Evolutionary conservation across 2,888 invertebrate species (phyloP).

Genomic region (Leptinotarsa haldemani): DNA sequence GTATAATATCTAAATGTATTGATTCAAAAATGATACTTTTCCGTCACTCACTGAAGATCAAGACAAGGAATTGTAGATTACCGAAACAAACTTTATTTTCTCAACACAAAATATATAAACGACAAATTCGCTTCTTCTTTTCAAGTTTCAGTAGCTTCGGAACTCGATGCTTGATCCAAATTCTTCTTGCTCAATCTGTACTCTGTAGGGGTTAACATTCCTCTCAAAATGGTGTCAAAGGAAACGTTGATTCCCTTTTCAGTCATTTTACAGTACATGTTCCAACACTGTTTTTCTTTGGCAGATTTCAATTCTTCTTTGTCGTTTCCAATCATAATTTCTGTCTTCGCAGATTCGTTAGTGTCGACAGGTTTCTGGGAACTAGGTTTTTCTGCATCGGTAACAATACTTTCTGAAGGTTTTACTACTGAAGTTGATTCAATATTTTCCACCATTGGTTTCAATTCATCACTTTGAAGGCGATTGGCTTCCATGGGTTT

Average conservation of each 20-base stretch:
- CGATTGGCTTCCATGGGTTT: background rate
- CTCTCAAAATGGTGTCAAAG: constrained; percentile 77
- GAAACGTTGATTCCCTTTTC: constrained; percentile 76
- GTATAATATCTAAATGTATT: too few relatives aligned
- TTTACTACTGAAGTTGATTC: background rate
- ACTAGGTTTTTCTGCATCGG: background rate
- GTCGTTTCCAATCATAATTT: constrained; percentile 24
- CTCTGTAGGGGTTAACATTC: constrained; percentile 79
- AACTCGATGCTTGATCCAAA: constrained; percentile 6
- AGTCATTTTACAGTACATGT: constrained; percentile 75
- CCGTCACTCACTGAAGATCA: too few relatives aligned
- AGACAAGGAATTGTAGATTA: too few relatives aligned
- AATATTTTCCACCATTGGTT: background rate
- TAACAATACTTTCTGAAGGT: background rate
- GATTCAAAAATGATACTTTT: too few relatives aligned
- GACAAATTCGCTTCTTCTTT: too few relatives aligned
- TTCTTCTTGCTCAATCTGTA: constrained; percentile 71
- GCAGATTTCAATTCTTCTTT: constrained; percentile 45
- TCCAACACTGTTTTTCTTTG: constrained; percentile 73
- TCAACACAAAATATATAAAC: too few relatives aligned
- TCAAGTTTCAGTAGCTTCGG: constrained; percentile 15
- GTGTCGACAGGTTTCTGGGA: constrained; percentile 26
- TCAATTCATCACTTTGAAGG: background rate
- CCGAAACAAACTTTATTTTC: too few relatives aligned
- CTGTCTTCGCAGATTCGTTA: constrained; percentile 22